These are phyloP conservation scores for Gastracanthus pulcherrimus DNA, from an alignment of 2,888 invertebrate genomes.

Conservation along the genomic window DNA sequence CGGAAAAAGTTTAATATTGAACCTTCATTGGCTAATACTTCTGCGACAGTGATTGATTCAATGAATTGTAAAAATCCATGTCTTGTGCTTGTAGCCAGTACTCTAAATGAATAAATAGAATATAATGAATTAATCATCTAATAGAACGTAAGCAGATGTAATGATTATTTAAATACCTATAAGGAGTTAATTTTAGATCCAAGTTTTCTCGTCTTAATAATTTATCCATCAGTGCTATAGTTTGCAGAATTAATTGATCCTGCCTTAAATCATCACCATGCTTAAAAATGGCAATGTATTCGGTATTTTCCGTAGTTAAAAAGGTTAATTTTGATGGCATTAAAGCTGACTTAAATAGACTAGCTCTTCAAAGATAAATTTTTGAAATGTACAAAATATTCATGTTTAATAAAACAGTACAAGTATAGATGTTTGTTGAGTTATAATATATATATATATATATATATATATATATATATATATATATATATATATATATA, in stretches of 20 bases:
- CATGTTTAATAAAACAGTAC: too few relatives aligned
- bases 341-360: conserved; percentile 96
- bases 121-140: too few relatives aligned
- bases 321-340: conserved; percentile 97
- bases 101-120: conserved; percentile 77
- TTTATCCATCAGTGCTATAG: conserved; percentile 99
- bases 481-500: too few relatives aligned
- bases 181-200: conserved; percentile 97
- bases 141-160: too few relatives aligned
- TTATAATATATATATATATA: too few relatives aligned
- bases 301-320: conserved; percentile 87
- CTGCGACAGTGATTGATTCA: conserved; percentile 94
- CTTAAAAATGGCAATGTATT: conserved; percentile 98
- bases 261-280: conserved; percentile 98
- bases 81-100: conserved; percentile 95
- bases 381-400: conserved; percentile 13
- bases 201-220: conserved; percentile 95
- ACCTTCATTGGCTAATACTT: conserved; percentile 91
- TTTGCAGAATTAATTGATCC: conserved; percentile 98
- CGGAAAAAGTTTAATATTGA: conserved; percentile 96
- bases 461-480: too few relatives aligned
- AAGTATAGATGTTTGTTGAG: too few relatives aligned
- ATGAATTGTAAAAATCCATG: conserved; percentile 98
- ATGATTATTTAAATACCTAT: conserved; percentile 79
- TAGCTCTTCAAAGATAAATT: conserved; percentile 79